These are phyloP conservation scores for Coreius guichenoti DNA, from an alignment of 2,797 vertebrate species.

Conservation along the genomic window DNA sequence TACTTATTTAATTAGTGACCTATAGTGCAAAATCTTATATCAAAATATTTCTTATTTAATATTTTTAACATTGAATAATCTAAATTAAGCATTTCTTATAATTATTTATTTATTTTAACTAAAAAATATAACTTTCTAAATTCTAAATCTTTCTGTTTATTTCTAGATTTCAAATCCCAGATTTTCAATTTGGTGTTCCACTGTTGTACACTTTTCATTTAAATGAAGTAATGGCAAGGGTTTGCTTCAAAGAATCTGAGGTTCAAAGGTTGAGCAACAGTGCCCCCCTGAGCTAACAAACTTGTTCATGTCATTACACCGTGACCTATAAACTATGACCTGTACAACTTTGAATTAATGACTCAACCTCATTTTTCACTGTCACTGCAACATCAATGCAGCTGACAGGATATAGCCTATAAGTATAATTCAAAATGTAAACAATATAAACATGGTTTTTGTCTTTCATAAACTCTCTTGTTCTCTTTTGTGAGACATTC, in stretches of 20 bases:
- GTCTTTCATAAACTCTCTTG: not conserved
- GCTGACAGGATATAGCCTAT: not conserved
- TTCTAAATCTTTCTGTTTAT: not conserved
- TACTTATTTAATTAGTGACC: not conserved
- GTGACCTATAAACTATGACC: conserved; percentile 33
- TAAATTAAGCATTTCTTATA: not conserved
- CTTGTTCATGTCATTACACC: conserved; percentile 11
- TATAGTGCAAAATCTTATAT: not conserved
- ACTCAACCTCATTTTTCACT: not conserved
- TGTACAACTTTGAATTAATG: conserved; percentile 4
- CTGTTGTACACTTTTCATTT: not conserved
- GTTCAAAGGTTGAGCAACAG: conserved; percentile 61
- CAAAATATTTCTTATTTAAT: not conserved
- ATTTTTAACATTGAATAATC: not conserved
- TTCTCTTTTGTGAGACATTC: not conserved
- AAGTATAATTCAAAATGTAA: not conserved
- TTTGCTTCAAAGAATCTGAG: not conserved
- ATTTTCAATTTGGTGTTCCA: not conserved
- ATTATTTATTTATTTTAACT: not conserved
- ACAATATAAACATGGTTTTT: not conserved
- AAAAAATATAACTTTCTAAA: not conserved
- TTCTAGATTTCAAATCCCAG: not conserved
- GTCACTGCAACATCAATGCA: not conserved
- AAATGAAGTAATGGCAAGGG: not conserved
- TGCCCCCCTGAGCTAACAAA: conserved; percentile 61